These are phyloP conservation scores for Halcyon badia DNA, from an alignment of 2,797 vertebrate species.

Conservation along the genomic window DNA sequence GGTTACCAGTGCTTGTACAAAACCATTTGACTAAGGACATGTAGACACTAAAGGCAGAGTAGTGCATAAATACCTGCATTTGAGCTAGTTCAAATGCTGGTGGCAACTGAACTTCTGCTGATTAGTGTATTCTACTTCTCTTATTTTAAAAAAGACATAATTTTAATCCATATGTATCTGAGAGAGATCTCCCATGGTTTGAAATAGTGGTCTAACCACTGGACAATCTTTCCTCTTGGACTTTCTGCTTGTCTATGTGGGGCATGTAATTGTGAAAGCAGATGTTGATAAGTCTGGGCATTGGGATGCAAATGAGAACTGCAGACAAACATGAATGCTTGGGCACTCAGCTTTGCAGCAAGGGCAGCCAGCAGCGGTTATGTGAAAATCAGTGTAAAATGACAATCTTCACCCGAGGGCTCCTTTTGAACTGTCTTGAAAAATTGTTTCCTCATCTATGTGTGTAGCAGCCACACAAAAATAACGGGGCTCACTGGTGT, in stretches of 20 bases:
- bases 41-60: neutral
- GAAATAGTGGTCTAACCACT: neutral
- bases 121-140: neutral
- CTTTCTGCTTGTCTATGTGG: neutral
- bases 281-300: neutral
- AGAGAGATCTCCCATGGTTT: neutral
- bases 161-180: neutral
- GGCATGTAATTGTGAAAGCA: neutral
- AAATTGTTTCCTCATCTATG: neutral
- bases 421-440: neutral
- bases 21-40: neutral
- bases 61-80: neutral
- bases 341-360: neutral
- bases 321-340: neutral
- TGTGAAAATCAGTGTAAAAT: neutral
- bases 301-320: neutral
- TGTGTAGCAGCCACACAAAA: neutral
- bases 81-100: neutral
- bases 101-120: neutral
- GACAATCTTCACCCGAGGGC: neutral
- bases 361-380: neutral
- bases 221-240: neutral
- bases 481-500: neutral
- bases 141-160: fast-evolving
- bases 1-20: neutral